Conservation (phyloP, 2,113 vertebrate genomes). For the Polypterus bichir region DNA sequence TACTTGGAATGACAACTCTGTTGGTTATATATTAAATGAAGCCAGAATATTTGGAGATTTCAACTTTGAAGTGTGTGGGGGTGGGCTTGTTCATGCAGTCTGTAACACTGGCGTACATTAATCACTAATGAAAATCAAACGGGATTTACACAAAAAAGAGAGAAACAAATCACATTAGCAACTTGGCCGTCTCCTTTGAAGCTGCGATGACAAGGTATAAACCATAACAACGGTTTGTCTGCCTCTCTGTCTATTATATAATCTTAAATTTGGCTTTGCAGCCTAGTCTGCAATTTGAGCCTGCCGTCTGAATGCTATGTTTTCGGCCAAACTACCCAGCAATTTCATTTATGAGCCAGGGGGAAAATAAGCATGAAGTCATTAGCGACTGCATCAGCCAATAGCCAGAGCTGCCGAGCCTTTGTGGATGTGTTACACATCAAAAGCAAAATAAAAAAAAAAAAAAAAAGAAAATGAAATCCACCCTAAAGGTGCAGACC, state of each 20-base stretch:
- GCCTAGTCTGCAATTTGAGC: conserved; percentile 22
- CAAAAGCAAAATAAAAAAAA: conserved; percentile 10
- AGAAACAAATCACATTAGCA: conserved; percentile 28
- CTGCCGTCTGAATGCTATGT: conserved; percentile 29
- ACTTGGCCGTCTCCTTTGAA: conserved; percentile 20
- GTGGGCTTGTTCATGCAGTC: too few species aligned
- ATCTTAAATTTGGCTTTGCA: conserved; percentile 3
- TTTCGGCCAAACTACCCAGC: conserved; percentile 27
- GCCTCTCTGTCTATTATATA: background rate
- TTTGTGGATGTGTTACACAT: conserved; percentile 25
- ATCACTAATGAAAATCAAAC: too few species aligned
- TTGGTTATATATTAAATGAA: too few species aligned
- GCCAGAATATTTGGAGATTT: too few species aligned
- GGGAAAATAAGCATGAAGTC: conserved; percentile 25
- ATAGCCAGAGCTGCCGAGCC: conserved; percentile 34
- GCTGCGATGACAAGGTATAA: conserved; percentile 42
- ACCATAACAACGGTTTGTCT: conserved; percentile 19
- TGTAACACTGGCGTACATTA: too few species aligned
- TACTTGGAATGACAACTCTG: too few species aligned
- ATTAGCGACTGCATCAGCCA: conserved; percentile 25
- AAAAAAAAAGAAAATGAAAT: background rate
- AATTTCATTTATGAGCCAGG: conserved; percentile 35
- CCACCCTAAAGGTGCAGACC: too few species aligned
- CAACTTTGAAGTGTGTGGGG: too few species aligned
- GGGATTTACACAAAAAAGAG: conserved; percentile 33